phyloP scores from a whole-genome alignment of 2,113 vertebrate genomes.

The Sinocyclocheilus rhinocerous region DNA sequence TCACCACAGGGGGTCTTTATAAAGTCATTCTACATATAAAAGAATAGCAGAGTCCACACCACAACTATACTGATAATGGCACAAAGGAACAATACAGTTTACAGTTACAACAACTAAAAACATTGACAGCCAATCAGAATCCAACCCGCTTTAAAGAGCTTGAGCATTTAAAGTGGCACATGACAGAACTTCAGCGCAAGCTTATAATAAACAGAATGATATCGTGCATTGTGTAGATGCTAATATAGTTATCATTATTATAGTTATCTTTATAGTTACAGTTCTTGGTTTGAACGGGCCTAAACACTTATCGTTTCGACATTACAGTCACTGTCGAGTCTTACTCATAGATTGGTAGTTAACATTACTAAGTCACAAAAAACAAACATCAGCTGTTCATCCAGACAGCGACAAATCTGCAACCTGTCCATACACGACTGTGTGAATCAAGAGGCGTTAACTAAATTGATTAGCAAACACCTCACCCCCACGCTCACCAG shows the following conservation, averaged over 20 bases:
- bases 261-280: not conserved
- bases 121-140: no score
- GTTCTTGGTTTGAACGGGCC: not conserved
- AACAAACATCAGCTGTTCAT: conserved; percentile 58
- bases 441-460: conserved; percentile 53
- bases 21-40: no score
- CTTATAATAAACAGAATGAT: not conserved
- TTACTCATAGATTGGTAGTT: conserved; percentile 17
- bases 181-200: no score
- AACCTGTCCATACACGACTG: conserved; percentile 56
- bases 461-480: conserved; percentile 62
- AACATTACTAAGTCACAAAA: conserved; percentile 37
- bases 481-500: conserved; percentile 59
- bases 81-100: no score
- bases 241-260: not conserved
- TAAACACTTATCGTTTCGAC: conserved; percentile 10
- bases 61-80: no score
- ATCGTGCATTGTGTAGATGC: not conserved
- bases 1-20: no score
- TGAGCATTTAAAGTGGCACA: no score
- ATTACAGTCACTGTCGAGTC: conserved; percentile 3
- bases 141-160: no score
- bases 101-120: no score
- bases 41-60: no score
- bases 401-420: conserved; percentile 48